Conservation (phyloP, 2,888 invertebrate species). For the Lepidochrysops patricia region DNA sequence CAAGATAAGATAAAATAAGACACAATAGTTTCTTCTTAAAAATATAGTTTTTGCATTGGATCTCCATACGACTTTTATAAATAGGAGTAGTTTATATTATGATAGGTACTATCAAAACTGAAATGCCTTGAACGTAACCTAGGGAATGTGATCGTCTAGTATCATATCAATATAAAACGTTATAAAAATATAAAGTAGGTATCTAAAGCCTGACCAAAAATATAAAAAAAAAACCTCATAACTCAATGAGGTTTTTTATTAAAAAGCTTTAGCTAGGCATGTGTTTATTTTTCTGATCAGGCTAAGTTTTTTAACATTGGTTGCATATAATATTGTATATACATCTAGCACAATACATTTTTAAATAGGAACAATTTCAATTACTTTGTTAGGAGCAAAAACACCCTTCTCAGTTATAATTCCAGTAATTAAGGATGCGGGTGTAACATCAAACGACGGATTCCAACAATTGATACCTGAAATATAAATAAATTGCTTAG, state of each 20-base stretch:
- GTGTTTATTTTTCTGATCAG: too few relatives aligned
- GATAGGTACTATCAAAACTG: too few relatives aligned
- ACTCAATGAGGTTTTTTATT: too few relatives aligned
- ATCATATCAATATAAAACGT: background rate
- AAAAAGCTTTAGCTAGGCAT: too few relatives aligned
- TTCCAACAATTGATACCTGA: conserved; percentile 95
- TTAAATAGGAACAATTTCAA: conserved; percentile 32
- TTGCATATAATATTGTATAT: background rate
- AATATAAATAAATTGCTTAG: conserved; percentile 33
- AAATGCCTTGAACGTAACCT: too few relatives aligned
- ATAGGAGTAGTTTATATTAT: too few relatives aligned
- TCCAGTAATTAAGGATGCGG: conserved; percentile 91
- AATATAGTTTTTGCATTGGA: too few relatives aligned
- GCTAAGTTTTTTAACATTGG: background rate
- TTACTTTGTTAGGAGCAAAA: conserved; percentile 76
- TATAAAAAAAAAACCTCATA: too few relatives aligned
- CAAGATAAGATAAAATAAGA: background rate
- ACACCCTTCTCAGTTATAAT: conserved; percentile 96
- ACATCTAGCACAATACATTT: background rate
- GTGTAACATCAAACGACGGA: conserved; percentile 98
- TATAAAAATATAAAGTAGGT: background rate
- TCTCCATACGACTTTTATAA: too few relatives aligned
- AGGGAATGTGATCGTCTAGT: too few relatives aligned
- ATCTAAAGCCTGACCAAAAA: too few relatives aligned
- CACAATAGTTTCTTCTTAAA: too few relatives aligned